Base-by-base conservation (phyloP, 2,888 invertebrate species). In the Leptopterna dolabrata region DNA sequence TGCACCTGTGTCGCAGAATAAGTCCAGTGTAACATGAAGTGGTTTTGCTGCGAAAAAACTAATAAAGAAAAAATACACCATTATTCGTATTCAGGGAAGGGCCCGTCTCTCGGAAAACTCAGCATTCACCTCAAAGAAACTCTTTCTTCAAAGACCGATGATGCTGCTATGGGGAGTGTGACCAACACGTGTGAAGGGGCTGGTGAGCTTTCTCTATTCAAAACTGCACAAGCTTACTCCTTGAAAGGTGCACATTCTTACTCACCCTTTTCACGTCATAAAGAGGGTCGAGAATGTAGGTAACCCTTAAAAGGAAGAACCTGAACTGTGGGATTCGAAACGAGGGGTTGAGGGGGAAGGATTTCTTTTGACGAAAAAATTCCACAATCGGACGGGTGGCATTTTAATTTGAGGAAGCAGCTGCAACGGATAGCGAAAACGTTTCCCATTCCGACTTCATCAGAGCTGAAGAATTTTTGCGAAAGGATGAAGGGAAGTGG, bases 181-280 rank as follows among this genome's bases (percentile, higher is more conserved):
- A 73, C 73, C 73, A 73, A 73, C 73, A 73, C 73, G 73, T 73
- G 73, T 36, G 41, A 41, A 73, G 30, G 41, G 41, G 73, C 41
- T 0, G 0, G 36, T 41, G 73, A 73, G 73, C 36, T 41, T 36
- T 73, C 73, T 19, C 73, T 36, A 73, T 36, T 36, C 16, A 41
- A n/a, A 29, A 27, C 6, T 70, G 24, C 70, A 13, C 1, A 29
- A 16, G 27, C 29, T 30, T 19, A 36, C n/a, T 36, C n/a, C 4
- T 19, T 16, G 73, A 73, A 73, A 73, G 73, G 73, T 73, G 73
- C 73, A 36, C 73, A 73, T 73, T 73, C 73, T 73, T 63, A 24
- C 63, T 73, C 73, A 73, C 73, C 73, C 73, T 73, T 73, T 73
- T n/a, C 29, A 73, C 41, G 73, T 73, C 73, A 41, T 73, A 36